Base-by-base conservation (phyloP, 1,140 invertebrate genomes). In the Diorhabda sublineata region DNA sequence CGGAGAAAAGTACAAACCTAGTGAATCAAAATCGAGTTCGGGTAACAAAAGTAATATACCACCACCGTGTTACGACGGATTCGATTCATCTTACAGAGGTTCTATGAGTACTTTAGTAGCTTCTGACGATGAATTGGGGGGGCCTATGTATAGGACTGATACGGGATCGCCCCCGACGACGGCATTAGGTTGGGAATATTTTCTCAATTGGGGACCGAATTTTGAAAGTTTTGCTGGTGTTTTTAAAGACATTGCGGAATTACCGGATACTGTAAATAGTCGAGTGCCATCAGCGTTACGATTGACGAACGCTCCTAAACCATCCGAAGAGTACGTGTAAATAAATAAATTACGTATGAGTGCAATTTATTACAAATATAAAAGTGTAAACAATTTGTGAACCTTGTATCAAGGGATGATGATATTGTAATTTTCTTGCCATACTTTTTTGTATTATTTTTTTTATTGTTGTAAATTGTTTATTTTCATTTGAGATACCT, bases 131-230 rank as follows among this genome's bases (percentile, higher is more conserved):
- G 95, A 97, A 77, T 78, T 95, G 6, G 88, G 90, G 42, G 86
- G 87, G 52, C 85, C 86, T 41, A 83, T 93, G 64, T 94, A 93
- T 75, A 86, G 91, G 69, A 89, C 90, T 64, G 84, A 88, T 3
- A 91, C 91, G 70, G 92, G 91, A 6, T 91, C 91, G 2, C 89
- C 91, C 0, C 89, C 90, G 0, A 86, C 87, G 1, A 84, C 87
- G 6, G 87, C 88, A 59, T 83, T 97, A 44, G 92, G 94, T 61
- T 97, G 95, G 94, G 95, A 97, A 77, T 96, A 97, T 78, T 83
- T 97, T 65, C 85, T 97, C 9, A 97, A 96, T 83, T 98, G 96
- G 96, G 94, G 95, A 5, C 95, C 95, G 5, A 97, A 95, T 83
- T 97, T 97, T 81, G 93, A 97, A 81, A 96, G 92, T 79, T 86